Base-by-base conservation (phyloP, 2,797 vertebrate genomes). In the Pseudochromis fuscus region DNA sequence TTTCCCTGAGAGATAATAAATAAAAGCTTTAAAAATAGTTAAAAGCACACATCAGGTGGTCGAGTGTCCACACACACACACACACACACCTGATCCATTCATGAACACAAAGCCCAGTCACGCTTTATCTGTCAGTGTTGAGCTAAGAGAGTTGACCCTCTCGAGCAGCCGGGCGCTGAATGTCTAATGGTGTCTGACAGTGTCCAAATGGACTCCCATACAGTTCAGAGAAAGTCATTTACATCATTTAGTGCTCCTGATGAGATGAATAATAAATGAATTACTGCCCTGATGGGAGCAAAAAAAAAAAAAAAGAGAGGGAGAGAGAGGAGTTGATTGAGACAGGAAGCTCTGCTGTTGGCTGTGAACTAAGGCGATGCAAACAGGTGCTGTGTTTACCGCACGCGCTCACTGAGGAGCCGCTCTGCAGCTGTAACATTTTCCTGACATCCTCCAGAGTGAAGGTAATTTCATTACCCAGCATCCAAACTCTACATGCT, bases 261-360 rank as follows among this genome's bases (percentile, higher is more conserved):
- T 89, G 87, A 89, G 78, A 90, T 88, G 90, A 91, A 91, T 91
- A 91, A 90, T 87, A 83, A 89, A 92, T 86, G 77, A 88, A 81
- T 81, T 73, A 86, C 56, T 49, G 72, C 63, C 70, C 62, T 56
- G 82, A 81, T 69, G 64, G 74, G 74, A 75, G 65, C 24, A 15
- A 27, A 10, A 4, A 4, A 13, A 30, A 23, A 28, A 45, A 48
- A 21, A 31, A 19, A 31, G 27, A 13, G 21, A 46, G 24, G 35
- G 28, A 12, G 3, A 18, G n/a, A 21, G 46, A 48, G 2, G 30
- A 19, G 53, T 71, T 73, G 84, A 87, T 86, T 81, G 79, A 90
- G 89, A 82, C 67, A 72, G 79, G 84, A 83, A 81, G 75, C 72
- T 57, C 35, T 7, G 50, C 45, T 2, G 48, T 49, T 63, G 75